Base-by-base conservation (phyloP, 2,888 invertebrate genomes). In the Linhomoeus sp. region DNA sequence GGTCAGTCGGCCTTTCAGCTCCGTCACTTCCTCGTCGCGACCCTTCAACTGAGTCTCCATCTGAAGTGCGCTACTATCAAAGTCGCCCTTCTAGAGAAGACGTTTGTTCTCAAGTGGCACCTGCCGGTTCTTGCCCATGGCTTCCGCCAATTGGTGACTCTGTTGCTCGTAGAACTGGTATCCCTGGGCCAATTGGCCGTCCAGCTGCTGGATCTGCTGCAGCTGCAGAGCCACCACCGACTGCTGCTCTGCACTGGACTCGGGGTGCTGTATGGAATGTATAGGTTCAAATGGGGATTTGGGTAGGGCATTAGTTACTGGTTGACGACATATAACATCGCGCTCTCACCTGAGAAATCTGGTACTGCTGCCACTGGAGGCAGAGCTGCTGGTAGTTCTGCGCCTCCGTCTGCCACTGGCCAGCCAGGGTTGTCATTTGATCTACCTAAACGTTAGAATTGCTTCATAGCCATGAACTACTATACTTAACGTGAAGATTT, bases 131-230 rank as follows among this genome's bases (percentile, higher is more conserved):
- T 41, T 40, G 42, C 56, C 58, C 37, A 58, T 58, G 5, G 39
- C 45, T 7, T 48, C 47, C 35, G 52, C 42, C 20, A 43, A 42
- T n/a, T 50, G 54, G 45, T 62, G 56, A 35, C 62, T 60, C 42
- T 66, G 67, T 45, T 53, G 52, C 45, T 63, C 63, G 46, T 56
- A 62, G 15, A 59, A 57, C 39, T 60, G 51, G 51, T 57, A 63
- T 19, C 63, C 63, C 42, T 53, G 56, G 20, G 49, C 49, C 15
- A 62, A 49, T 47, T 62, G 62, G 37, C 56, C 53, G 23, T 62
- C 62, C 35, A 61, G 44, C 37, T 58, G 43, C 35, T 52, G 51
- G 46, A 61, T 29, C 29, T 29, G 50, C 45, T 61, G 50, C 29
- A 52, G 47, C 45, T 56, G 52, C 43, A 43, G 15, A 5, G 33